Base-by-base conservation (phyloP, 2,113 vertebrate genomes). In the Misgurnus anguillicaudatus region DNA sequence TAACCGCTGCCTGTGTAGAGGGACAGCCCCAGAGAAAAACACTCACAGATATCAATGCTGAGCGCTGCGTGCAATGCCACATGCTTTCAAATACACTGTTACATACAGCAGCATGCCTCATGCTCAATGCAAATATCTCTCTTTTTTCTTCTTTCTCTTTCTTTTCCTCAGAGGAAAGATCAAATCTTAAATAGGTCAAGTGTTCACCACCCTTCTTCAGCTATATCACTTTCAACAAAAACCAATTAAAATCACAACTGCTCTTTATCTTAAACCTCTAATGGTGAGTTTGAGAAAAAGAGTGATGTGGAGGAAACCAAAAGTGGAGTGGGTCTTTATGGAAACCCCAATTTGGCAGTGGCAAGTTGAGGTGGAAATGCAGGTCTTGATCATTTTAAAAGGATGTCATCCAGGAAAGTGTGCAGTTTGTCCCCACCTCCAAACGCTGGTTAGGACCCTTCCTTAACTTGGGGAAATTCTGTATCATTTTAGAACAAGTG, bases 1-100 rank as follows among this genome's bases (percentile, higher is more conserved):
- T 88, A 91, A 91, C 90, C 90, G 67, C 86, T 88, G 24, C 21
- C 78, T 84, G 88, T 90, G 53, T 87, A 63, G 85, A 80, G 90
- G 91, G 91, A 89, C 85, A 82, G 90, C 90, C 91, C 90, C 88
- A 7, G 16, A 57, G 72, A 66, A 31, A 45, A 24, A 72, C 68
- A 48, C 55, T 62, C 57, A 68, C 63, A 78, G 16, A 78, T 42
- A 64, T 14, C 61, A 45, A 16, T 8, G 42, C 60, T 41, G 62
- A 10, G 68, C 45, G 42, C n/a, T 51, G 69, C 78, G 47, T 38
- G 31, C 67, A 58, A 24, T 31, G 62, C 57, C 57, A 51, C 45
- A 63, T 47, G 41, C 80, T 70, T 14, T 45, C 70, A 79, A 31
- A n/a, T 10, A 66, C 77, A 71, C 64, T 45, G n/a, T 19, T 58